A percentile compares a stretch with the other conserved stretches of the same genome.
These are phyloP conservation scores for Rafetus swinhoei DNA, from an alignment of 2,113 vertebrate genomes.

Conservation along the genomic window DNA sequence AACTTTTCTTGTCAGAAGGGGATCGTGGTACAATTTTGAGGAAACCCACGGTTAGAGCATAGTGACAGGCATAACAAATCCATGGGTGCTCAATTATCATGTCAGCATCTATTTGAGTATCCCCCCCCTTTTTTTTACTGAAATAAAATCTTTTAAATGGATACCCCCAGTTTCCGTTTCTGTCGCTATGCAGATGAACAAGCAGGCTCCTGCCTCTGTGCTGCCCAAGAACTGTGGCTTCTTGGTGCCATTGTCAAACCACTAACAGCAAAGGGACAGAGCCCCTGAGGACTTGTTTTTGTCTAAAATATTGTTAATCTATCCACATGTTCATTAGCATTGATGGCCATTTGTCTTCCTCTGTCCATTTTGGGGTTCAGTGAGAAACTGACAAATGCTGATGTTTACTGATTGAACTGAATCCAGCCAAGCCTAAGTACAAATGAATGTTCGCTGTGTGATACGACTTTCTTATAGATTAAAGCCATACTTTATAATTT, in stretches of 20 bases:
- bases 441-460: conserved; percentile 38
- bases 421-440: not conserved
- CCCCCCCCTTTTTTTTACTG: not conserved
- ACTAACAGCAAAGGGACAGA: conserved; percentile 51
- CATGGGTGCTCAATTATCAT: not conserved
- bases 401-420: conserved; percentile 3
- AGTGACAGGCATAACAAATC: accelerated
- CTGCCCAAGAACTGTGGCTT: not conserved
- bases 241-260: conserved; percentile 44
- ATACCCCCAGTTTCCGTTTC: not conserved
- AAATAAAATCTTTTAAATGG: not conserved
- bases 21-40: no score
- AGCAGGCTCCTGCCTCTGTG: not conserved
- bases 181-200: not conserved
- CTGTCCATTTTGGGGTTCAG: not conserved
- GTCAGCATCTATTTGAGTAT: not conserved
- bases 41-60: not conserved
- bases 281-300: conserved; percentile 21
- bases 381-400: not conserved
- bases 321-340: not conserved
- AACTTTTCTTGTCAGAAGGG: no score
- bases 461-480: conserved; percentile 10
- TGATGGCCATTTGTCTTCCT: not conserved
- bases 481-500: conserved; percentile 63
- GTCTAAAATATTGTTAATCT: conserved; percentile 6